A percentile compares a stretch with the other conserved stretches of the same genome.
Conservation (phyloP, 2,113 vertebrate species). For the Brienomyrus longianalis region DNA sequence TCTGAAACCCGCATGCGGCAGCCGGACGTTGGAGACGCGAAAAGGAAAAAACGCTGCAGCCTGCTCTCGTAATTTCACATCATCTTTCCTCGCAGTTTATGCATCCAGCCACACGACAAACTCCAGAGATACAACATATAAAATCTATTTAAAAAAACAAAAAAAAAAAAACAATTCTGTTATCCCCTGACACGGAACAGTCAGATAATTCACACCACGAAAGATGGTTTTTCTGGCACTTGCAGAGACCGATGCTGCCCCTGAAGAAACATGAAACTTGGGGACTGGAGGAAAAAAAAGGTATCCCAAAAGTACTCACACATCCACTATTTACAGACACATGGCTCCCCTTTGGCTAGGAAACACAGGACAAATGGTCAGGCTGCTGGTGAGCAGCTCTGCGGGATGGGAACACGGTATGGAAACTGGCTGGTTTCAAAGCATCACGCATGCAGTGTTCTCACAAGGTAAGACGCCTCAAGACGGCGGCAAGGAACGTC, state of each 20-base stretch:
- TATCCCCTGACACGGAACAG: conserved; percentile 69
- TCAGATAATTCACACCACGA: conserved; percentile 62
- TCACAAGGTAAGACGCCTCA: conserved; percentile 72
- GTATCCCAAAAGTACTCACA: conserved; percentile 77
- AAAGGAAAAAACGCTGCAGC: conserved; percentile 22
- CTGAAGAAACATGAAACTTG: conserved; percentile 57
- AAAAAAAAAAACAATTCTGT: conserved; percentile 17
- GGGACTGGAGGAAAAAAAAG: conserved; percentile 48
- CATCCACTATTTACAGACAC: conserved; percentile 88
- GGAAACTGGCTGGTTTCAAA: conserved; percentile 71
- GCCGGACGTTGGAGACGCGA: conserved; percentile 3
- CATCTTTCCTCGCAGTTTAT: conserved; percentile 61
- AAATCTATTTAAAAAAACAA: neutral
- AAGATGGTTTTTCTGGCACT: conserved; percentile 34
- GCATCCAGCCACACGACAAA: conserved; percentile 65
- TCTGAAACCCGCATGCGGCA: neutral
- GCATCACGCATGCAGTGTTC: conserved; percentile 88
- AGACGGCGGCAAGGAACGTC: conserved; percentile 80
- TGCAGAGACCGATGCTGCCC: conserved; percentile 22
- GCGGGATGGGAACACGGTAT: conserved; percentile 54
- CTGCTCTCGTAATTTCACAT: conserved; percentile 35
- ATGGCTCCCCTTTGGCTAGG: conserved; percentile 63
- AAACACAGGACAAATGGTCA: conserved; percentile 43
- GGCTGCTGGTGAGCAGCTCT: conserved; percentile 67
- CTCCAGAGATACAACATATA: conserved; percentile 44